Conservation (phyloP, 1,140 invertebrate species). For the Macrocentrus cingulum region DNA sequence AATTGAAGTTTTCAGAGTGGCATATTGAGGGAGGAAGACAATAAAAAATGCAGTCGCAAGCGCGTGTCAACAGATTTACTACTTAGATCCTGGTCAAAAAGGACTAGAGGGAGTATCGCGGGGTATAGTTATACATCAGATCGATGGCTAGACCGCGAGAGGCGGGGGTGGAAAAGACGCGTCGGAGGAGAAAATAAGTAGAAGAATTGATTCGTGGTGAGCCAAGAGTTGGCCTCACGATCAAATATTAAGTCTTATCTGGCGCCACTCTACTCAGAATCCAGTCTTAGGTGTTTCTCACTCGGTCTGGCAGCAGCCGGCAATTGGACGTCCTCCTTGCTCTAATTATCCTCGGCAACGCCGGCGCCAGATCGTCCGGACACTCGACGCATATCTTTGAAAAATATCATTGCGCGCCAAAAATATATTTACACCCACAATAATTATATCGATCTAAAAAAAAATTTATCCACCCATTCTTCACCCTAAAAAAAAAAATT, state of each 20-base stretch:
- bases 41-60: slow-evolving; percentile 6
- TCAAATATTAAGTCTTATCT: slow-evolving; percentile 59
- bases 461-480: background rate
- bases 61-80: slow-evolving; percentile 47
- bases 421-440: background rate
- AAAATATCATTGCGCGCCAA: background rate
- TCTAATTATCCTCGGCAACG: slow-evolving; percentile 7
- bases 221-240: slow-evolving; percentile 47
- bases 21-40: slow-evolving; percentile 20
- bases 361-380: background rate
- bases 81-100: background rate
- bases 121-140: background rate
- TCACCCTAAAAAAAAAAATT: background rate
- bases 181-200: slow-evolving; percentile 22
- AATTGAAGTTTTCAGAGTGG: too few species aligned
- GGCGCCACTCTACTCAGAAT: slow-evolving; percentile 51
- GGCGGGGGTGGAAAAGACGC: slow-evolving; percentile 12
- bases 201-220: slow-evolving; percentile 39
- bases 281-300: slow-evolving; percentile 23
- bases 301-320: slow-evolving; percentile 23
- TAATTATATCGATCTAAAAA: background rate
- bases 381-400: background rate
- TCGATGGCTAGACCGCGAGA: background rate
- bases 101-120: background rate
- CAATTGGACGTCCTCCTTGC: background rate